Base-by-base conservation (phyloP, 2,888 invertebrate species). In the Drosophila nr. fundita region DNA sequence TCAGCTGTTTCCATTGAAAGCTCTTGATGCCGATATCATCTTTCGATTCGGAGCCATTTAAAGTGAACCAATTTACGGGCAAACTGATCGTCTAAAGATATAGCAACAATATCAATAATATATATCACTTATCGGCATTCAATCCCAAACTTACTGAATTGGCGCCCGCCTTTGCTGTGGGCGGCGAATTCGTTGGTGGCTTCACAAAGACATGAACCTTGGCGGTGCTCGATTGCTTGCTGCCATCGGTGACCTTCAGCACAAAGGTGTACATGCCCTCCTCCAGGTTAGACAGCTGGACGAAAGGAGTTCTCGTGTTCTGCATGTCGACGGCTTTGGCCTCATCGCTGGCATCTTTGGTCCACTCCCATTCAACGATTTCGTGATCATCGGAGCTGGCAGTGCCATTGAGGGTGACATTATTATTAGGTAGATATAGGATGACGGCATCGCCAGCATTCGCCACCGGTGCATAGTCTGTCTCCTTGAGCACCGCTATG, bases 251-350 rank as follows among this genome's bases (percentile, higher is more conserved):
- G 36, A 99, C 99, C 94, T 97, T 97, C 52, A 99, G 93, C 8
- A 97, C 96, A 93, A 98, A 99, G 0, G 97, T 98, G 92, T 99
- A 99, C 94, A 98, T 97, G 52, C 99, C 99, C 91, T 97, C 97
- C 89, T 98, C 97, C 54, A 99, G 94, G 93, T 98, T 97, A 1
- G 98, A 97, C 15, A 99, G 94, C 93, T 96, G 96, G 48, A 98
- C 94, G 90, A 96, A 97, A 0, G 98, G 97, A 0, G 98, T 98
- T 87, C 97, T 95, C 0, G 98, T 98, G 83, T 98, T 97, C 94
- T 98, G 98, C 98, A 98, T 98, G 91, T 98, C 98, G 13, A 98
- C 98, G 1, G 98, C 98, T 91, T 98, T 97, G 80, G 97, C 96
- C 78, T 97, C 96, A 90, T 97, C 97, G 55, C 96, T 96, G 0